Conservation (phyloP, 2,888 invertebrate genomes). For the Parnassius orleans region DNA sequence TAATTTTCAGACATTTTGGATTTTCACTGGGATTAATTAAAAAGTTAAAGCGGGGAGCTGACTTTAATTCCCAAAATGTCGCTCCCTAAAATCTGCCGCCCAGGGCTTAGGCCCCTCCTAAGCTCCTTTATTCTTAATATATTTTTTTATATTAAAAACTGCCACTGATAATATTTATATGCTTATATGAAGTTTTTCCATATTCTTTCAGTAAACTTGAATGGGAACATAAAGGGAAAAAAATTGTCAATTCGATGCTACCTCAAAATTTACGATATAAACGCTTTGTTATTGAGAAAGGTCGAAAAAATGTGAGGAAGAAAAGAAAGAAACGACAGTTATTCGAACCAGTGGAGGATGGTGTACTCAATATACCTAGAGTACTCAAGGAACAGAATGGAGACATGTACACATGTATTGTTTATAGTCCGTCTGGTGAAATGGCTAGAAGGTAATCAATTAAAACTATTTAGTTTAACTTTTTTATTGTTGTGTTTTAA, state of each 20-base stretch:
- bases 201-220: constrained; percentile 57
- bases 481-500: too few species aligned
- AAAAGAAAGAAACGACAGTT: constrained; percentile 61
- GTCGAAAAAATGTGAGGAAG: constrained; percentile 37
- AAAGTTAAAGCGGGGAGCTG: too few species aligned
- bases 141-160: too few species aligned
- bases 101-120: too few species aligned
- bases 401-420: constrained; percentile 90
- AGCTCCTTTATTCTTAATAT: too few species aligned
- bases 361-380: constrained; percentile 81
- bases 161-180: too few species aligned
- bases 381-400: constrained; percentile 84
- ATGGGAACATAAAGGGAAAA: constrained; percentile 74
- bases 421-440: constrained; percentile 87
- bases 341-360: constrained; percentile 69
- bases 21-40: too few species aligned
- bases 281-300: constrained; percentile 40
- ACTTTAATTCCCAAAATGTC: too few species aligned
- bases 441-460: constrained; percentile 82
- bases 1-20: too few species aligned
- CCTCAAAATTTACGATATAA: constrained; percentile 65
- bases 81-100: too few species aligned
- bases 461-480: too few species aligned
- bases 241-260: constrained; percentile 54
- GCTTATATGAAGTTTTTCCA: too few species aligned